phyloP scores from a whole-genome alignment of 2,113 vertebrate species.

The Merops nubicus region DNA sequence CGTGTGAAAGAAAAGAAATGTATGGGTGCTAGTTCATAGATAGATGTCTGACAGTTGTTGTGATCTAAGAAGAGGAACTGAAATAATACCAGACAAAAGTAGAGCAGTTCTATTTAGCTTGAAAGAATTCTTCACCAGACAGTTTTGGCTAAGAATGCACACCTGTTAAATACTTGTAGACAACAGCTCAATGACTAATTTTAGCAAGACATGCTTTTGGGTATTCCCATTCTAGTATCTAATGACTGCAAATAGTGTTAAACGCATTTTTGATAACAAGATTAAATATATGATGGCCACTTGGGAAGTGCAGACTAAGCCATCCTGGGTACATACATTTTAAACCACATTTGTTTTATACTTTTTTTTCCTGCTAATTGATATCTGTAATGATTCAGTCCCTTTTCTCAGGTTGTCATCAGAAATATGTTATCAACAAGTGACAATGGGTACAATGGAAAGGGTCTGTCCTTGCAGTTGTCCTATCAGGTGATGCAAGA shows the following conservation, averaged over 20 bases:
- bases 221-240: neutral
- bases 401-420: neutral
- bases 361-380: neutral
- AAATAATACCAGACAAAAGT: neutral
- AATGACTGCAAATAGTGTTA: neutral
- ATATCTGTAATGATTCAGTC: neutral
- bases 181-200: neutral
- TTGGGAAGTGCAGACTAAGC: neutral
- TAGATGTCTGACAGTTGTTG: neutral
- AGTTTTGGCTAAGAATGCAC: conserved; percentile 15
- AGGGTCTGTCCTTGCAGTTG: neutral
- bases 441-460: neutral
- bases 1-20: neutral
- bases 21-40: neutral
- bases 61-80: neutral
- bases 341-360: neutral
- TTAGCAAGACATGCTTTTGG: neutral
- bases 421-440: neutral
- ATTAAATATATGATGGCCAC: neutral
- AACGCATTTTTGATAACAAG: neutral
- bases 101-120: conserved; percentile 5
- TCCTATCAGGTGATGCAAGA: neutral
- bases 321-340: neutral
- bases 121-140: neutral
- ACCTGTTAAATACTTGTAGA: conserved; percentile 27